Evolutionary conservation across 2,888 invertebrate genomes (phyloP), one percentile per base, ranked within the genome.

Genomic region (Prosopocoilus inquinatus): DNA sequence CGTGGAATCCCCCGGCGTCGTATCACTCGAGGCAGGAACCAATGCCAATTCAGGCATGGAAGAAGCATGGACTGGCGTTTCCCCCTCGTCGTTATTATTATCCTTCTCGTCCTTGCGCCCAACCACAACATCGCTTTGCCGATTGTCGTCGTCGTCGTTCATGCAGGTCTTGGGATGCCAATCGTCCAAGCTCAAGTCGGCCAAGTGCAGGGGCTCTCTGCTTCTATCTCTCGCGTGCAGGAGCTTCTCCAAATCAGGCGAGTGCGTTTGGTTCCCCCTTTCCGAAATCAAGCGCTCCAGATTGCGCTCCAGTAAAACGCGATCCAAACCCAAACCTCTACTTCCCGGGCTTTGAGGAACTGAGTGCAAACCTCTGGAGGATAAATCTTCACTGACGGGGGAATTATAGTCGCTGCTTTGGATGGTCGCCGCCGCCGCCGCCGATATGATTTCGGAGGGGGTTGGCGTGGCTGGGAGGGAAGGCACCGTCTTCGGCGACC

Each of bases 301-400:
- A 70, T 87, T 88, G 64, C 86, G 80, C 68, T 88, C 88, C 5
- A 86, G 79, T 47, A 87, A 78, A 1, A 87, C 84, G 69, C 89
- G 80, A 70, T 90, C 87, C 67, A 50, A 50, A 28, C 20, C 20
- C 28, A 89, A 70, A 63, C 88, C 81, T 69, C 73, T 79, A 70
- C 76, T 70, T n/a, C 69, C 68, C 0, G 73, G 71, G 57, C 68
- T 69, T 54, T 66, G 69, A 4, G 67, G 64, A 5, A 64, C 60
- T 1, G 64, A 55, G 32, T 59, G 63, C 8, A 65, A 16, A n/a
- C 65, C 62, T 53, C 67, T 54, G 1, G 58, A 46, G 4, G 66
- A 55, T 8, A 66, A 57, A 50, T 73, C 73, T 9, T 69, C 64
- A 12, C 57, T 58, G 35, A 62, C 57, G 44, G 61, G 52, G 32